A percentile compares a stretch with the other conserved stretches of the same genome.
phyloP scores from a whole-genome alignment of 1,140 invertebrate species.

The Pachypeltis micranthus region DNA sequence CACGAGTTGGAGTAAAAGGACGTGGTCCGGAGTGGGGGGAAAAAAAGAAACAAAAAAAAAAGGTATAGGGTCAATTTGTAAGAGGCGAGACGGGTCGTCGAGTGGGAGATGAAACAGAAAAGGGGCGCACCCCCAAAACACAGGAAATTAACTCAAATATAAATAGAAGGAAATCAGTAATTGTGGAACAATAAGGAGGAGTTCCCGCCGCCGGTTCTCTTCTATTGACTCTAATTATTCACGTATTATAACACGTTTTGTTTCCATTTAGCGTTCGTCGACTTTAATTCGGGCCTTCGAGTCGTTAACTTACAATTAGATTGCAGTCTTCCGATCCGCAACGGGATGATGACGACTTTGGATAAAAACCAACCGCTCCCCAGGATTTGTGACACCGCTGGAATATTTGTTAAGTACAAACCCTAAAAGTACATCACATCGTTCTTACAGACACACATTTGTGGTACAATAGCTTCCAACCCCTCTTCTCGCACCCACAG shows the following conservation, averaged over 20 bases:
- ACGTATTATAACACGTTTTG: constrained; percentile 15
- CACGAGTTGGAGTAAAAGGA: not conserved
- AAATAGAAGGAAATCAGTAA: constrained; percentile 22
- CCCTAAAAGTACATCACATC: no score
- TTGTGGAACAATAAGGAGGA: constrained; percentile 21
- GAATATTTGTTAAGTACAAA: no score
- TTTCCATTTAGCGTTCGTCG: constrained; percentile 11
- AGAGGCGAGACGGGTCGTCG: not conserved
- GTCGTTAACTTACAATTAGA: constrained; percentile 1
- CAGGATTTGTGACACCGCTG: no score
- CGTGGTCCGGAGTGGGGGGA: not conserved
- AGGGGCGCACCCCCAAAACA: constrained; percentile 14
- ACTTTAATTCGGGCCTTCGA: not conserved
- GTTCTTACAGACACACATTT: no score
- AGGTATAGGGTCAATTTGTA: constrained; percentile 14
- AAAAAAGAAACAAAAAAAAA: constrained; percentile 1
- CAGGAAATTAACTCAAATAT: constrained; percentile 23
- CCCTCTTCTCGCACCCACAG: no score
- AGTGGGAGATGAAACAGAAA: not conserved
- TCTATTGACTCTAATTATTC: constrained; percentile 14
- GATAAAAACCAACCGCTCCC: no score
- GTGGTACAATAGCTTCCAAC: no score
- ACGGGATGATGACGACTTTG: no score
- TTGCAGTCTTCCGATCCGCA: constrained; percentile 4
- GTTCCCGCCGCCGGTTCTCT: not conserved